Base-by-base conservation (phyloP, 2,797 vertebrate species). In the Phylloscopus collybita region DNA sequence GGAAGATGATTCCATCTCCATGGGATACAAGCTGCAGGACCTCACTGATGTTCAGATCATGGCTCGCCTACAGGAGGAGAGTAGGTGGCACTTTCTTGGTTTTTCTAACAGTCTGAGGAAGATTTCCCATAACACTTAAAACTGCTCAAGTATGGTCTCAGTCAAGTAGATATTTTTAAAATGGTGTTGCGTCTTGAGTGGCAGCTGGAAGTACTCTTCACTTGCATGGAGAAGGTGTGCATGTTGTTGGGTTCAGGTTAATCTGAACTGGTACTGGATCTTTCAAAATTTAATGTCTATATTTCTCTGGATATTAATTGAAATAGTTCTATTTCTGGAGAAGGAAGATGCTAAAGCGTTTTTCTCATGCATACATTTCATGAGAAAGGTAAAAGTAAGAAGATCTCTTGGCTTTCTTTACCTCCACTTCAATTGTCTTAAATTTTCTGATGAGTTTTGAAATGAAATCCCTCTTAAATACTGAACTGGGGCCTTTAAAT, bases 41-140 rank as follows among this genome's bases (percentile, higher is more conserved):
- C 99, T 99, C 97, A 99, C 99, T 5, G 99, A 99, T 49, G 99
- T 99, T 96, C 99, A 99, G 98, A 99, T 99, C 97, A 99, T 99
- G 99, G 99, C 99, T 88, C 98, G 99, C 92, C 98, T 99, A 78
- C 99, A 99, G 97, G 99, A 99, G 97, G 99, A 99, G 98, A 99
- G 99, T 99, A 98, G 86, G 99, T 99, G n/a, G 10, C 25, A 29
- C 34, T 88, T 80, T 86, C 36, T 86, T 74, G 26, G 16, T 72
- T 85, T 85, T 91, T 57, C 7, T 10, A 61, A 16, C 30, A 70
- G 11, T 21, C 17, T 74, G 45, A 44, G 42, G 56, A 47, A 38
- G 44, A 65, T 62, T 73, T 73, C 14, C 10, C 0, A 0, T 61
- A 26, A 30, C 13, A 72, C 30, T 65, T 61, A 61, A 57, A 83